phyloP scores from a whole-genome alignment of 2,113 vertebrate genomes.

The Cinclus cinclus region DNA sequence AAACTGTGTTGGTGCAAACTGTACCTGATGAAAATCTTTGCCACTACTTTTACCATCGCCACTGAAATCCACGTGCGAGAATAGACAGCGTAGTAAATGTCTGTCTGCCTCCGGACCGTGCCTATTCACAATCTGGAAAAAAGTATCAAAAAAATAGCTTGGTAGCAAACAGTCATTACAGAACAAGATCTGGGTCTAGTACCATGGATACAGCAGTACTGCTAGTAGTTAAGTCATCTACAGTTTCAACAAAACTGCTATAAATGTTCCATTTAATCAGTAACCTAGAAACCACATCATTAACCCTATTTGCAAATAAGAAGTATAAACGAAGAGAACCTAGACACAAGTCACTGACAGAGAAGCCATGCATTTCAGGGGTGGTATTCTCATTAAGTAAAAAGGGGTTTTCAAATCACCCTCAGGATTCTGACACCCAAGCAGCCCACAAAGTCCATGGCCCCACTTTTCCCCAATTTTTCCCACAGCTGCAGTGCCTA shows the following conservation, averaged over 20 bases:
- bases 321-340: not conserved
- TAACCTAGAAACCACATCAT: not conserved
- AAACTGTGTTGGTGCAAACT: not conserved
- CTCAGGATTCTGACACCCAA: not conserved
- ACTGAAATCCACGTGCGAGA: constrained; percentile 99
- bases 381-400: not conserved
- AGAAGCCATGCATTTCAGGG: not conserved
- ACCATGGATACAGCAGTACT: not conserved
- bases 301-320: not conserved
- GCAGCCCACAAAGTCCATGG: not conserved
- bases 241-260: not conserved
- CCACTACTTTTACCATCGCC: constrained; percentile 99
- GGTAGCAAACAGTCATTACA: not conserved
- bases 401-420: not conserved
- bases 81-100: constrained; percentile 99
- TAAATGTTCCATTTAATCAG: not conserved
- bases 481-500: not conserved
- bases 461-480: not conserved
- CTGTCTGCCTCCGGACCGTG: constrained; percentile 99
- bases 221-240: not conserved
- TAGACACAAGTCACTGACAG: not conserved
- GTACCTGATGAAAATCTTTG: constrained; percentile 99
- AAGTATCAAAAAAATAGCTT: not conserved
- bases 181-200: not conserved
- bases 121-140: constrained; percentile 93